phyloP scores from a whole-genome alignment of 1,140 invertebrate genomes.

The Drosophila mayri region DNA sequence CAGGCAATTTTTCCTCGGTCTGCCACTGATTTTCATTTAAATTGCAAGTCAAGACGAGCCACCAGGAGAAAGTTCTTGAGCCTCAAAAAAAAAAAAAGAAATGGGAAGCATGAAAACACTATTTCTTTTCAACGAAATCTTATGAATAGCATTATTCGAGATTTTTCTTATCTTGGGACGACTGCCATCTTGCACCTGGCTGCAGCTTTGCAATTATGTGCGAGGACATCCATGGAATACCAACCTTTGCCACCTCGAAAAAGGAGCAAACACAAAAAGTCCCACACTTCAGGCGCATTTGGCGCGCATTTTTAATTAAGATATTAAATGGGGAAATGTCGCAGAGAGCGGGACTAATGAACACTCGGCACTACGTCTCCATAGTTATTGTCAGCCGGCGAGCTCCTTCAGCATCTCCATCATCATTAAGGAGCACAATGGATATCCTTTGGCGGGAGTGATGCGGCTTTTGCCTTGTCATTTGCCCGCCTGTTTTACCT shows the following conservation, averaged over 20 bases:
- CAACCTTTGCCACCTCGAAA: slow-evolving; percentile 40
- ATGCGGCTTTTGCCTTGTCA: slow-evolving; percentile 39
- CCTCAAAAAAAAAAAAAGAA: slow-evolving; percentile 29
- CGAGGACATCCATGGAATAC: slow-evolving; percentile 56
- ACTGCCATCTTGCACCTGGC: slow-evolving; percentile 18
- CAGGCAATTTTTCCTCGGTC: slow-evolving; percentile 33
- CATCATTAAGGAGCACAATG: slow-evolving; percentile 65
- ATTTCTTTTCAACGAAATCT: slow-evolving; percentile 59
- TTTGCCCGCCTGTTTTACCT: slow-evolving; percentile 62
- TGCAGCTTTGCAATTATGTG: slow-evolving; percentile 49
- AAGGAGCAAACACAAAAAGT: slow-evolving; percentile 16
- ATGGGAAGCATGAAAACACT: slow-evolving; percentile 22
- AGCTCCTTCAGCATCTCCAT: slow-evolving; percentile 36
- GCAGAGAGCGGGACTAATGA: slow-evolving; percentile 59
- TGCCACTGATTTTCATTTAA: slow-evolving; percentile 73
- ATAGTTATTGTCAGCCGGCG: slow-evolving; percentile 50
- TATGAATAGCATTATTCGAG: slow-evolving; percentile 73
- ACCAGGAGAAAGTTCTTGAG: slow-evolving; percentile 52
- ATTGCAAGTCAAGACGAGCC: slow-evolving; percentile 50
- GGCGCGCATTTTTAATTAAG: slow-evolving; percentile 71
- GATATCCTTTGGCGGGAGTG: slow-evolving; percentile 16
- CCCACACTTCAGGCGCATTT: slow-evolving; percentile 51
- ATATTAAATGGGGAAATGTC: slow-evolving; percentile 67
- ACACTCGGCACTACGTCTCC: slow-evolving; percentile 44
- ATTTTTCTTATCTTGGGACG: slow-evolving; percentile 34